Conservation (phyloP, 1,140 invertebrate species). For the Triops cancriformis region DNA sequence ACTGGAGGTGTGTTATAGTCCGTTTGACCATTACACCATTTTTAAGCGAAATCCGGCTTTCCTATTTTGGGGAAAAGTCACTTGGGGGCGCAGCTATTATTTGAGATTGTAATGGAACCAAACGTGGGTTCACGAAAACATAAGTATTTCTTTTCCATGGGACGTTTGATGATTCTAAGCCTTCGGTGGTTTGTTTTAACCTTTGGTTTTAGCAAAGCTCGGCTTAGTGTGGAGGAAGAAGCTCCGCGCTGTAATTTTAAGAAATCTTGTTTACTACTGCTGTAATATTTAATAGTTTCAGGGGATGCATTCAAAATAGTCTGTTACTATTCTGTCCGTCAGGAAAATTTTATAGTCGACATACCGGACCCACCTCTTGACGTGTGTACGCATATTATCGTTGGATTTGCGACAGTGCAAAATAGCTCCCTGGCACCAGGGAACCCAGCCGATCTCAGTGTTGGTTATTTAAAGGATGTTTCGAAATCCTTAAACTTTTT, state of each 20-base stretch:
- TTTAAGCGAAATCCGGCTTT: neutral
- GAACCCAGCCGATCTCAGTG: constrained; percentile 26
- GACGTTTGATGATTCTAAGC: too few species aligned
- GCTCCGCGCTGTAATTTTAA: too few species aligned
- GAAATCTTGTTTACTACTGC: too few species aligned
- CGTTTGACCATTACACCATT: constrained; percentile 10
- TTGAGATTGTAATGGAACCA: neutral
- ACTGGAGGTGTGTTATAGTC: neutral
- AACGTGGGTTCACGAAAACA: too few species aligned
- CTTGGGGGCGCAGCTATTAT: neutral
- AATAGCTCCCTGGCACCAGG: constrained; percentile 8
- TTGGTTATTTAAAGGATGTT: constrained; percentile 28
- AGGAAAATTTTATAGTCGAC: constrained; percentile 3
- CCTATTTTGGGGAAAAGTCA: neutral
- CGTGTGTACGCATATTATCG: constrained; percentile 28
- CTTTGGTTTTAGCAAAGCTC: too few species aligned
- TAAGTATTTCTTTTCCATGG: too few species aligned
- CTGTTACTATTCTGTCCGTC: constrained; percentile 26
- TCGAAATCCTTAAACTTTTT: neutral
- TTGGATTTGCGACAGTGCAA: constrained; percentile 22
- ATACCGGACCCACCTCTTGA: constrained; percentile 11
- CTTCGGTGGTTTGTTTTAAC: too few species aligned
- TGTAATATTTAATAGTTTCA: too few species aligned
- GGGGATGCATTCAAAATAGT: constrained; percentile 6
- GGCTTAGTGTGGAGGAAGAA: too few species aligned